These are phyloP conservation scores for Zoroaster sp. DNA, from an alignment of 53 echinoderm and acorn worm genomes.

Conservation along the genomic window DNA sequence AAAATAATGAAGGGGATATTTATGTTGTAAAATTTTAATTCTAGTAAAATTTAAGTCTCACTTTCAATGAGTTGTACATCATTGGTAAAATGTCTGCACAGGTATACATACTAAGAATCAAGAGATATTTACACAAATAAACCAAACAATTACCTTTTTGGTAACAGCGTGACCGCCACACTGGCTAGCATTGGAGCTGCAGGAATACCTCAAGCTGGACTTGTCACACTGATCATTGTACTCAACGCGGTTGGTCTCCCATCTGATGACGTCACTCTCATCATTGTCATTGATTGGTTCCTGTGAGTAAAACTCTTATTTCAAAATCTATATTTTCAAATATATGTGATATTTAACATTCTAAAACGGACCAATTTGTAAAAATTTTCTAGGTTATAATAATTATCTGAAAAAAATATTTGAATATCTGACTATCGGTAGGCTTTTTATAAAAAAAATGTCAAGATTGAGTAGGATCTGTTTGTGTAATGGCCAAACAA, in stretches of 20 bases:
- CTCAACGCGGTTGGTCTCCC: conserved; percentile 94
- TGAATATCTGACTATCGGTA: too few species aligned
- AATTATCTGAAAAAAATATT: too few species aligned
- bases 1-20: too few species aligned
- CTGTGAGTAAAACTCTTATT: conserved; percentile 63
- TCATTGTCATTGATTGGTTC: conserved; percentile 99
- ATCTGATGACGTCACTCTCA: conserved; percentile 90
- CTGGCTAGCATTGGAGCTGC: conserved; percentile 97
- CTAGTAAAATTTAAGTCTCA: too few species aligned
- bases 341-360: not conserved
- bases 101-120: too few species aligned
- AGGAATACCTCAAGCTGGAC: conserved; percentile 91
- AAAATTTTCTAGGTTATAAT: not conserved
- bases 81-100: too few species aligned
- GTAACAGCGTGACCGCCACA: conserved; percentile 86
- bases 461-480: too few species aligned
- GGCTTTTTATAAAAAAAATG: too few species aligned
- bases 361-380: not conserved
- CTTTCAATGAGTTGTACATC: too few species aligned
- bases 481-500: too few species aligned
- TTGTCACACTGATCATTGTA: conserved; percentile 93
- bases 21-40: too few species aligned
- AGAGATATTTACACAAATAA: too few species aligned
- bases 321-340: not conserved
- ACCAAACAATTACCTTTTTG: not conserved